A percentile compares a stretch with the other conserved stretches of the same genome.
These are phyloP conservation scores for Drosophila ohnishii DNA, from an alignment of 1,140 invertebrate genomes.

Conservation along the genomic window DNA sequence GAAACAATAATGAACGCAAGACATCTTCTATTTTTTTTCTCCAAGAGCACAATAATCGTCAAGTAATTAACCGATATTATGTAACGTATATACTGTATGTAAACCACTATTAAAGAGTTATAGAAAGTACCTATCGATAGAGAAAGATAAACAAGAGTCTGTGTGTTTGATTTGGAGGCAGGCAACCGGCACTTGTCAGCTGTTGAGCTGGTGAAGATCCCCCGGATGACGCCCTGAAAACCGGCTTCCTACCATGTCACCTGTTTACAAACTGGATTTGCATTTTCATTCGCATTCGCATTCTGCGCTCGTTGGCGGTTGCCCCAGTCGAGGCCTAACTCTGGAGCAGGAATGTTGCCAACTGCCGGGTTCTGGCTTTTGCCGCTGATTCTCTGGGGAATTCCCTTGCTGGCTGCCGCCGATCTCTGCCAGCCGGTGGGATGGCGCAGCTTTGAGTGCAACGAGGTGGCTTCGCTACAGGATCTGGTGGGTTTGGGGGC, in stretches of 20 bases:
- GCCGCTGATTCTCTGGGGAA: conserved; percentile 23
- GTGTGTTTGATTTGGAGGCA: conserved; percentile 28
- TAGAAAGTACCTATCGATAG: conserved; percentile 58
- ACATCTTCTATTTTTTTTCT: conserved; percentile 37
- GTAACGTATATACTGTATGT: conserved; percentile 55
- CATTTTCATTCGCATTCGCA: conserved; percentile 38
- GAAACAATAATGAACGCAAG: conserved; percentile 33
- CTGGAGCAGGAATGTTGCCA: conserved; percentile 54
- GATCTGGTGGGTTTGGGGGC: conserved; percentile 31
- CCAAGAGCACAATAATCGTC: conserved; percentile 64
- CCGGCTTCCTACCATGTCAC: conserved; percentile 20
- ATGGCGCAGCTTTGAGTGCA: conserved; percentile 58
- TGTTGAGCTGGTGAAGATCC: conserved; percentile 21
- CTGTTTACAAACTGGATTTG: conserved; percentile 41
- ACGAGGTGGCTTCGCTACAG: conserved; percentile 52
- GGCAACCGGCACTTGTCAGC: conserved; percentile 39
- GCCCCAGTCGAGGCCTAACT: conserved; percentile 48
- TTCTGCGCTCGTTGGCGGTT: conserved; percentile 17
- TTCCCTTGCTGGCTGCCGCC: conserved; percentile 9
- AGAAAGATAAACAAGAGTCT: conserved; percentile 35
- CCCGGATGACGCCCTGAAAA: conserved; percentile 37
- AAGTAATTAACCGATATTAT: conserved; percentile 54
- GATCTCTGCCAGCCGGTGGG: conserved; percentile 48
- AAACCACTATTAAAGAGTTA: conserved; percentile 75
- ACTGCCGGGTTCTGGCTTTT: conserved; percentile 22